Evolutionary conservation across 2,797 vertebrate species (phyloP), one percentile per base, ranked within the genome.

Genomic region (Semaprochilodus insignis): DNA sequence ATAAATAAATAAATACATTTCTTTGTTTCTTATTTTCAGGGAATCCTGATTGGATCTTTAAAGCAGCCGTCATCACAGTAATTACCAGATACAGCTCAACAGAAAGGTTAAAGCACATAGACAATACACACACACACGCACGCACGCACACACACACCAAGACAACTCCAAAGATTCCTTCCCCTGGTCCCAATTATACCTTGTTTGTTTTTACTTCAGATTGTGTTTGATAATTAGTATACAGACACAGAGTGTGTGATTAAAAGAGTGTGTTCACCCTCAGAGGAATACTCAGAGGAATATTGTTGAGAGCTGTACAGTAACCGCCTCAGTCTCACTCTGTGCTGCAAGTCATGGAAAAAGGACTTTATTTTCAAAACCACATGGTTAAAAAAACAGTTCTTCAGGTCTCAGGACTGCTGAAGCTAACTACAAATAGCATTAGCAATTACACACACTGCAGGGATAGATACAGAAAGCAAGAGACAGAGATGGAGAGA

Each of bases 141-240:
- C 31, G 31, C 31, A 31, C 3, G 31, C 31, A 72, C 57, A 73
- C 57, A 63, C 69, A 59, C 74, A 69, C 74, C 57, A 72, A 63
- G 75, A 63, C 54, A 82, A 71, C 67, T 36, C 73, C 57, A 54
- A 55, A 75, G 62, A 69, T 81, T 81, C 23, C 67, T 78, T 83
- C 76, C 76, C 81, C 69, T 73, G 81, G 65, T 83, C 81, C 81
- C 81, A 83, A 78, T 83, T 83, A 83, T 59, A 73, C 51, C 51
- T 4, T 83, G 76, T 83, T 83, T 83, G 81, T 83, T 83, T 83
- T 78, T 69, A 78, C 27, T 78, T 78, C 59, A 83, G 81, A 78
- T 62, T 57, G 34, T 59, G 10, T 52, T 31, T 70, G 59, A 71
- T 83, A 78, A 83, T 83, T 78, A 83, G 81, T 74, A 74, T 59